Base-by-base conservation (phyloP, 2,888 invertebrate genomes). In the Perdita meconis region DNA sequence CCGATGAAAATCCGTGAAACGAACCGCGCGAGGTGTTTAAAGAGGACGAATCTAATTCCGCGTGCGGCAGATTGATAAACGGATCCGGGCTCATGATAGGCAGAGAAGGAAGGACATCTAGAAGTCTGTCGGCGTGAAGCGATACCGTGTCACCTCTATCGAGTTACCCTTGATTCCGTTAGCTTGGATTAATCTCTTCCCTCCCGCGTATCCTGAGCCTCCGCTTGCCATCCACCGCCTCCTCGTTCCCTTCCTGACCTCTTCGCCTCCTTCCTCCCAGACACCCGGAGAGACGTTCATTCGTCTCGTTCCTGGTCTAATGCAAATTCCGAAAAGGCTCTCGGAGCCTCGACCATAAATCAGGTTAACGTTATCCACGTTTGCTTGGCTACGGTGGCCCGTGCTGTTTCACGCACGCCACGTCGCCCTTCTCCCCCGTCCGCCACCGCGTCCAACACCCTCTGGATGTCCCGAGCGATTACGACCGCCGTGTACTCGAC, bases 301-400 rank as follows among this genome's bases (percentile, higher is more conserved):
- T 53, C 77, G 61, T 70, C 67, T 66, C 64, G 24, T 50, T 10
- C 50, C 24, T 34, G 63, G 59, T 38, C 68, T 80, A 83, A 89
- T 88, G 87, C 81, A 89, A 90, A 90, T 89, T 88, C 86, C 78
- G 86, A 82, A 85, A 87, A 85, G 87, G 85, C 88, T 86, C 83
- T 81, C 2, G 77, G 40, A 57, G 83, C 79, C 79, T 71, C 72
- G 74, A 61, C 83, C 83, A 85, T 89, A 89, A 89, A 90, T 90
- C 87, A 85, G 78, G 85, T 88, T 86, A 89, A 78, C 87, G 83
- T 76, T 78, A 66, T 74, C 64, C 85, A 56, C 63, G 38, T 70
- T 70, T 57, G 65, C 40, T n/a, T 10, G 53, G 59, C 34, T 40
- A 61, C 30, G 47, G 50, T 47, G 68, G 66, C 24, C 44, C 57